Conservation (phyloP, 2,113 vertebrate genomes). For the Sarotherodon lohbergeri region DNA sequence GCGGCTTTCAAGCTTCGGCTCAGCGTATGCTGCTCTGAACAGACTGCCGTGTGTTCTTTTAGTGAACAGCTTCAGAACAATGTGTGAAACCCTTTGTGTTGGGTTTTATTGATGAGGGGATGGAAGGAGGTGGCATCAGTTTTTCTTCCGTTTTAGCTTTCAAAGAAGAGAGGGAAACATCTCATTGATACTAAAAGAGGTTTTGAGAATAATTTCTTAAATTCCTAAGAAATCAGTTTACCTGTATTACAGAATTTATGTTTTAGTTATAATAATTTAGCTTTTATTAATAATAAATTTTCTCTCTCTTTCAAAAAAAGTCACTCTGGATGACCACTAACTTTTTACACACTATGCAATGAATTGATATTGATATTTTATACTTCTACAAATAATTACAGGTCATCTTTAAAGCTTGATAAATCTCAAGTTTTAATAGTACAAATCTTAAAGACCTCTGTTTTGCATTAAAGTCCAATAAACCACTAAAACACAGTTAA, state of each 20-base stretch:
- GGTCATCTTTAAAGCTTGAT: not conserved
- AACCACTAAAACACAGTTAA: not conserved
- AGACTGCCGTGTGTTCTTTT: not conserved
- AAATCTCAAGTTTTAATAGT: accelerated
- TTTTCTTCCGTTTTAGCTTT: not conserved
- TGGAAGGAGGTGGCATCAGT: not conserved
- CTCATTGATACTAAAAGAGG: not conserved
- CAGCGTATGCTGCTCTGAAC: not conserved
- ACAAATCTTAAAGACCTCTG: not conserved
- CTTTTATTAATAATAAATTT: not conserved
- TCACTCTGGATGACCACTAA: not conserved
- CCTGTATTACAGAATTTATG: not conserved
- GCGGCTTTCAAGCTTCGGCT: not conserved
- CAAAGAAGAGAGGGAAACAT: not conserved
- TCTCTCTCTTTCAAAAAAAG: not conserved
- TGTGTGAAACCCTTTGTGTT: not conserved
- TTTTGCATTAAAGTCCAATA: not conserved
- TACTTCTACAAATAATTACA: not conserved
- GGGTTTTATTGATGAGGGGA: not conserved
- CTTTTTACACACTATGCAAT: not conserved
- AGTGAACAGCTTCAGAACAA: not conserved
- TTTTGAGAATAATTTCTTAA: not conserved
- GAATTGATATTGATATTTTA: not conserved
- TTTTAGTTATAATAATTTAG: not conserved
- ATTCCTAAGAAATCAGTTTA: not conserved